Evolutionary conservation across 2,797 vertebrate species (phyloP).

Genomic region (Tiaroga cobitis): DNA sequence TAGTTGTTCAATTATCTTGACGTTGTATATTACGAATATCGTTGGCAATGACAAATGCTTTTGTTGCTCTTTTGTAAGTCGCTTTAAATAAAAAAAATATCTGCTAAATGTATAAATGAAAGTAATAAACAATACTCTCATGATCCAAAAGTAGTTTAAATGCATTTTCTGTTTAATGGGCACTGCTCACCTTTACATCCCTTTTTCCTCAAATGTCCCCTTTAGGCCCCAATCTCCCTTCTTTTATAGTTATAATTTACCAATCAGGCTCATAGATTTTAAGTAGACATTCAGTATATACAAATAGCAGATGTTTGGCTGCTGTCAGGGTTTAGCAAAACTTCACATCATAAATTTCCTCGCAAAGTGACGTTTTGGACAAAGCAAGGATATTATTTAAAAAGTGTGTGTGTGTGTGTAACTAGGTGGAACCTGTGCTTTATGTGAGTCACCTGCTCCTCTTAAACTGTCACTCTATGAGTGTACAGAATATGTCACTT

Average conservation of each 20-base stretch:
- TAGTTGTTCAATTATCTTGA: too few relatives aligned
- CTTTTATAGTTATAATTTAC: neutral
- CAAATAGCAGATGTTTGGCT: constrained; percentile 4
- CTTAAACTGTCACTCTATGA: constrained; percentile 26
- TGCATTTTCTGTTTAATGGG: neutral
- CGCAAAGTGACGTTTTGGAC: neutral
- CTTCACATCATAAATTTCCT: neutral
- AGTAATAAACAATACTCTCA: neutral
- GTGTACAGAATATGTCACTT: constrained; percentile 6
- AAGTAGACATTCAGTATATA: neutral
- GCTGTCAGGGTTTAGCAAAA: neutral
- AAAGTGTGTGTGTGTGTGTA: neutral
- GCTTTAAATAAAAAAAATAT: neutral
- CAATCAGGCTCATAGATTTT: neutral
- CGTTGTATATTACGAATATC: too few relatives aligned
- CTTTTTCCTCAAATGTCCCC: neutral
- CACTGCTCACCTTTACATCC: neutral
- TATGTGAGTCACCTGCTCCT: constrained; percentile 4
- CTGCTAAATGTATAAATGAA: neutral
- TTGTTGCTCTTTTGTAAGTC: neutral
- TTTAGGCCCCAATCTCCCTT: neutral
- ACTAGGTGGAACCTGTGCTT: neutral
- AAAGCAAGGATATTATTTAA: neutral
- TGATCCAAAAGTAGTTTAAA: neutral
- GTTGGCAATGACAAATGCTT: neutral